phyloP scores from a whole-genome alignment of 2,113 vertebrate species.

The Ivindomyrus marchei region DNA sequence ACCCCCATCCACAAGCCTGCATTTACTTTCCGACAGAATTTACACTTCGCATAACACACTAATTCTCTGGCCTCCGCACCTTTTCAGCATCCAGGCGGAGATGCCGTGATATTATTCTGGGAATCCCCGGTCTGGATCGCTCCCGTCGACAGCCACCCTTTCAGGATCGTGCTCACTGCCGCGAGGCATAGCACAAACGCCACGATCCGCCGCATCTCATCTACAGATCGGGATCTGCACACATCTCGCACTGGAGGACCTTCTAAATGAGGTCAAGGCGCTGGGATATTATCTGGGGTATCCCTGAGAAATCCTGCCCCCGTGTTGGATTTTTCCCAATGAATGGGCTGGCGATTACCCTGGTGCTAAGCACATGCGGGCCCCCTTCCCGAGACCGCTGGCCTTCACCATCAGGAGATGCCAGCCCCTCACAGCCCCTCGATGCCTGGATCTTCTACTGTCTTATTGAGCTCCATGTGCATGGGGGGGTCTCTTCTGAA shows the following conservation, averaged over 20 bases:
- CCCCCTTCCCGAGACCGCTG: constrained; percentile 19
- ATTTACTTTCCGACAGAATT: constrained; percentile 21
- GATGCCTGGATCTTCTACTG: not conserved
- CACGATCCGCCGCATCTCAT: not conserved
- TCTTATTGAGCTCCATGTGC: not conserved
- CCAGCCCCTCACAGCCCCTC: not conserved
- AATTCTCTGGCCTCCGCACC: not conserved
- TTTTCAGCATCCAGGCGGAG: not conserved
- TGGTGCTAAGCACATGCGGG: constrained; percentile 36
- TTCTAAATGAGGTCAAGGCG: not conserved
- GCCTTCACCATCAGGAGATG: constrained; percentile 40
- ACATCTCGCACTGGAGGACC: not conserved
- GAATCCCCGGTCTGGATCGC: not conserved
- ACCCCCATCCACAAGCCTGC: not conserved
- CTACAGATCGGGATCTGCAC: not conserved
- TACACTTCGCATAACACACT: constrained; percentile 8
- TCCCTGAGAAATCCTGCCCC: not conserved
- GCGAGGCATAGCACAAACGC: not conserved
- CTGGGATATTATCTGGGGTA: not conserved
- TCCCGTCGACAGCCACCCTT: not conserved
- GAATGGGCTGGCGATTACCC: constrained; percentile 44
- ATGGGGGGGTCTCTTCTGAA: constrained; percentile 62
- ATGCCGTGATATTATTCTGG: not conserved
- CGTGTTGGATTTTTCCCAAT: not conserved
- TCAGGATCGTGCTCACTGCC: not conserved